phyloP scores from a whole-genome alignment of 2,797 vertebrate species.

The Mormyrus hasselquistii region DNA sequence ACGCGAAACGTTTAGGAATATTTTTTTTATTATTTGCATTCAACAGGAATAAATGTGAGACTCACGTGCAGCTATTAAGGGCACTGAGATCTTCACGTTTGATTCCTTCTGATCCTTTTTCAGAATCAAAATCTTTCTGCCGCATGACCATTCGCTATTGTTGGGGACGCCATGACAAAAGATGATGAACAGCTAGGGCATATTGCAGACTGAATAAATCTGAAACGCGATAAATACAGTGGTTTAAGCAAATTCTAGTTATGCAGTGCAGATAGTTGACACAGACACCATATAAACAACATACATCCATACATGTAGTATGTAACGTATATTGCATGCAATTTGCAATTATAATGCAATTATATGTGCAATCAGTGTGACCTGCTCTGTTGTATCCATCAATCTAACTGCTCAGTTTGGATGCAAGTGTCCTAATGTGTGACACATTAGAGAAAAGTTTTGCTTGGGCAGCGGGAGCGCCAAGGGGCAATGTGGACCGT shows the following conservation, averaged over 20 bases:
- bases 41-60: constrained; percentile 12
- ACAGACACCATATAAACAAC: not conserved
- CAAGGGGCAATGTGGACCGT: not conserved
- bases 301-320: not conserved
- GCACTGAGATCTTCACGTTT: not conserved
- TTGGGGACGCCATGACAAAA: not conserved
- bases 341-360: not conserved
- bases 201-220: not conserved
- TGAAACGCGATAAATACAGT: not conserved
- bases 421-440: not conserved
- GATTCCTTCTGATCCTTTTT: not conserved
- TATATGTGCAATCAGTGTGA: not conserved
- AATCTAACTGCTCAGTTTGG: not conserved
- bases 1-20: constrained; percentile 13
- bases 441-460: not conserved
- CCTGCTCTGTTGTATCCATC: not conserved
- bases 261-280: not conserved
- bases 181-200: not conserved
- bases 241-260: not conserved
- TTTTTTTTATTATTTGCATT: constrained; percentile 11
- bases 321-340: not conserved
- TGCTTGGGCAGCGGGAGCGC: not conserved
- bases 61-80: constrained; percentile 15
- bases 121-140: not conserved
- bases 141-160: not conserved